These are phyloP conservation scores for Xylota sylvarum DNA, from an alignment of 2,888 invertebrate genomes.

Conservation along the genomic window DNA sequence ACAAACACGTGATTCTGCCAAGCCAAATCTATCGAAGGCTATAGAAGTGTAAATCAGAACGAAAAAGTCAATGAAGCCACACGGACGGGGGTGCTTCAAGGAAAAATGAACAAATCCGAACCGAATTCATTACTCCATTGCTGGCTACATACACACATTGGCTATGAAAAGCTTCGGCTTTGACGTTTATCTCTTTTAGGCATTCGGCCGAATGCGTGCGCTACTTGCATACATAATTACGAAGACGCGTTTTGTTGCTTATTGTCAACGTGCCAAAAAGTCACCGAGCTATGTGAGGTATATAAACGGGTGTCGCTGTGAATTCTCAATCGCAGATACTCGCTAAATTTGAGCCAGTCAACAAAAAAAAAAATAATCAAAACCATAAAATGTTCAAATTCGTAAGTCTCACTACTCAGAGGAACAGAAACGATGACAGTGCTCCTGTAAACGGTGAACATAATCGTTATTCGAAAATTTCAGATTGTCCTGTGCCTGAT, in stretches of 20 bases:
- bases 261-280: constrained; percentile 73
- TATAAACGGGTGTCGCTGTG: constrained; percentile 67
- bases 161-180: constrained; percentile 24
- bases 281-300: constrained; percentile 64
- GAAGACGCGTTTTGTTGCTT: constrained; percentile 43
- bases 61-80: constrained; percentile 30
- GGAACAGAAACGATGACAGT: constrained; percentile 31
- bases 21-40: constrained; percentile 47
- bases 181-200: constrained; percentile 28
- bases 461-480: constrained; percentile 78
- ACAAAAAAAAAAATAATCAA: constrained; percentile 36
- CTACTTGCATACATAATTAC: constrained; percentile 68
- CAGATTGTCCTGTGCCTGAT: constrained; percentile 77
- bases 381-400: constrained; percentile 82
- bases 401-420: constrained; percentile 80
- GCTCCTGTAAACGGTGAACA: constrained; percentile 41
- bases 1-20: constrained; percentile 48
- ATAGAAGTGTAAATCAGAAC: constrained; percentile 60
- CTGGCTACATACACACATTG: background rate
- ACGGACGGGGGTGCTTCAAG: constrained; percentile 68
- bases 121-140: constrained; percentile 48
- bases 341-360: constrained; percentile 40
- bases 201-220: constrained; percentile 53
- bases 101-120: constrained; percentile 70
- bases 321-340: constrained; percentile 71